These are phyloP conservation scores for Frankliniella intonsa DNA, from an alignment of 2,888 invertebrate genomes.

Conservation along the genomic window DNA sequence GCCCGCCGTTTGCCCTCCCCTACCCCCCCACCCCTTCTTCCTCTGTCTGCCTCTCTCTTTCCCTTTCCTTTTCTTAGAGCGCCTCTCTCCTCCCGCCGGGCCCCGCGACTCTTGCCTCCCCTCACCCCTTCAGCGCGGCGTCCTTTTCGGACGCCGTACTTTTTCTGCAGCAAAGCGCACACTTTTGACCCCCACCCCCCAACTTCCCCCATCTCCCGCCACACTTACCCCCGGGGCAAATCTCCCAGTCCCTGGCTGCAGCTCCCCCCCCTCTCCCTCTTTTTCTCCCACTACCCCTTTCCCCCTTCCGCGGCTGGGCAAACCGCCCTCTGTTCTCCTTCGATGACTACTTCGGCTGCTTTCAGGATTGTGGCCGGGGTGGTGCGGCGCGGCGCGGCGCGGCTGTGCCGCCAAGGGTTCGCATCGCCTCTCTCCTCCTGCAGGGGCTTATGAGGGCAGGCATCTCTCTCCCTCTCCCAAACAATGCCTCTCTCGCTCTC, in stretches of 20 bases:
- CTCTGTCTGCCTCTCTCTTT: too few species aligned
- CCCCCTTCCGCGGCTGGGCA: not conserved
- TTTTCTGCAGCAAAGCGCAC: constrained; percentile 2
- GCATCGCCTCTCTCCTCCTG: too few species aligned
- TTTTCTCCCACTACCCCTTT: not conserved
- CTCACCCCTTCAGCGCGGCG: not conserved
- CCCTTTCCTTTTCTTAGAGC: too few species aligned
- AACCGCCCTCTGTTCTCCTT: constrained; percentile 2
- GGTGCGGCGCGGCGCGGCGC: not conserved
- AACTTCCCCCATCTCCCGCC: too few species aligned
- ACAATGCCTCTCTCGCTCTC: too few species aligned
- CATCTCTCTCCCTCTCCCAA: too few species aligned
- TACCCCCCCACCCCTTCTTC: not conserved
- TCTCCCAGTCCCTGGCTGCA: not conserved
- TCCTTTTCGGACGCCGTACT: not conserved
- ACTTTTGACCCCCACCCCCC: not conserved
- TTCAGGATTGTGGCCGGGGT: not conserved
- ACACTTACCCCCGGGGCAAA: not conserved
- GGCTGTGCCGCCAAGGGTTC: not conserved
- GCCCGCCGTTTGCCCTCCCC: not conserved
- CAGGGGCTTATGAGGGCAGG: too few species aligned
- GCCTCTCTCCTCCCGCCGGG: too few species aligned
- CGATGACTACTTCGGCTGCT: constrained; percentile 22
- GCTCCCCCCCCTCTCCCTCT: not conserved
- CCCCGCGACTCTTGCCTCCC: not conserved